Evolutionary conservation across 2,888 invertebrate species (phyloP), one percentile per base, ranked within the genome.

Genomic region (Lepeophtheirus nordmannii): DNA sequence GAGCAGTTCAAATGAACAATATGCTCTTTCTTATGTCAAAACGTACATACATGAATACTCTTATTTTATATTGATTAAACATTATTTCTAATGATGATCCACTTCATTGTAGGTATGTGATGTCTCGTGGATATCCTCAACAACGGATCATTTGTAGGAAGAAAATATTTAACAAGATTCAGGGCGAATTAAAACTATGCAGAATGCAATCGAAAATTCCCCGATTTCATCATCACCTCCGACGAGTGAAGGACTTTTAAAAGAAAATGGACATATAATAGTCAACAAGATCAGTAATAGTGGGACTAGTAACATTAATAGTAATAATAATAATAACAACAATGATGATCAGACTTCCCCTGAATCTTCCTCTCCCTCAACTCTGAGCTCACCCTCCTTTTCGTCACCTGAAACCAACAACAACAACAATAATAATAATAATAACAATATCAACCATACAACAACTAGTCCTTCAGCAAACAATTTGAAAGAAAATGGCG

Each of bases 141-240:
- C 53, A 46, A 46, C n/a, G 53, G 53, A 46, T 46, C 2, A 46
- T 46, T 46, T 46, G 53, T 46, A 46, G 53, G 53, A 46, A 17
- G 14, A 46, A 30, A 30, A 30, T 30, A 30, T 5, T 30, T 30
- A 7, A 30, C 7, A 30, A 2, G 30, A 14, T 46, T 46, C 53
- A 46, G 53, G 53, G 53, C 53, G 53, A 17, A 46, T 46, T n/a
- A n/a, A 46, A 46, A 46, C 53, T 46, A 46, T 46, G 53, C 53
- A 46, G 53, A 46, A 46, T 46, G 53, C 53, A 14, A 46, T 46
- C 17, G 53, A 46, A 46, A 46, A 17, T 46, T 46, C 53, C 53
- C 53, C 53, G 17, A 14, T 46, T 17, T 46, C 53, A n/a, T 46
- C 53, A 14, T 46, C 53, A n/a, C 53, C 53, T n/a, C 53, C 53